Conservation (phyloP, 23 tunicate species). For the Clavelina lepadiformis region DNA sequence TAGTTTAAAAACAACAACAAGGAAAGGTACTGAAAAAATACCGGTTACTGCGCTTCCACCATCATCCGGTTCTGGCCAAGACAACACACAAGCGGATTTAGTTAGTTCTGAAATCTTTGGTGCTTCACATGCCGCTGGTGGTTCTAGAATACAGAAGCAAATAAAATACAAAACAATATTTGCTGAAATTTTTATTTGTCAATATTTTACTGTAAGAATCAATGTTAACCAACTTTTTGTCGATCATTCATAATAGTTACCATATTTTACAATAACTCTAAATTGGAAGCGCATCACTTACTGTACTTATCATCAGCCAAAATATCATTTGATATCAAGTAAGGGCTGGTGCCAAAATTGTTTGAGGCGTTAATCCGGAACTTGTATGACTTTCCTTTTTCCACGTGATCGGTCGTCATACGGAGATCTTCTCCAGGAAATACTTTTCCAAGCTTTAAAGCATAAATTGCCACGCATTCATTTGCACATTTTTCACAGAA, state of each 20-base stretch:
- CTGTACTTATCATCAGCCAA: conserved; percentile 95
- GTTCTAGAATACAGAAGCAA: conserved; percentile 60
- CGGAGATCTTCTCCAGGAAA: conserved; percentile 77
- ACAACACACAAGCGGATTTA: conserved; percentile 52
- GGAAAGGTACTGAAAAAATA: too few relatives aligned
- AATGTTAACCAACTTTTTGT: not conserved
- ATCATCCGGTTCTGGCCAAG: conserved; percentile 85
- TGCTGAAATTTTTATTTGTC: too few relatives aligned
- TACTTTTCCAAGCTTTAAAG: conserved; percentile 56
- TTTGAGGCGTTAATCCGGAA: conserved; percentile 75
- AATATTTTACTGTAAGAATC: too few relatives aligned
- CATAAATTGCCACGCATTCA: too few relatives aligned
- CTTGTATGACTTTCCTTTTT: conserved; percentile 66
- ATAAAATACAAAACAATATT: too few relatives aligned
- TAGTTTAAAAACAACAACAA: too few relatives aligned
- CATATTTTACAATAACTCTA: not conserved
- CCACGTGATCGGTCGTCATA: conserved; percentile 58
- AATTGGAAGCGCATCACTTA: too few relatives aligned
- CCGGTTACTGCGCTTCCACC: conserved; percentile 85
- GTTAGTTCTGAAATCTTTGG: conserved; percentile 75
- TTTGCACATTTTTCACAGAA: too few relatives aligned
- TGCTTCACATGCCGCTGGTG: conserved; percentile 65
- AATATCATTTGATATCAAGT: conserved; percentile 47
- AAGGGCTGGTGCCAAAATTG: conserved; percentile 57
- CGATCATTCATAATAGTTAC: not conserved